Conservation (phyloP, 2,797 vertebrate species). For the Monodelphis domestica region DNA sequence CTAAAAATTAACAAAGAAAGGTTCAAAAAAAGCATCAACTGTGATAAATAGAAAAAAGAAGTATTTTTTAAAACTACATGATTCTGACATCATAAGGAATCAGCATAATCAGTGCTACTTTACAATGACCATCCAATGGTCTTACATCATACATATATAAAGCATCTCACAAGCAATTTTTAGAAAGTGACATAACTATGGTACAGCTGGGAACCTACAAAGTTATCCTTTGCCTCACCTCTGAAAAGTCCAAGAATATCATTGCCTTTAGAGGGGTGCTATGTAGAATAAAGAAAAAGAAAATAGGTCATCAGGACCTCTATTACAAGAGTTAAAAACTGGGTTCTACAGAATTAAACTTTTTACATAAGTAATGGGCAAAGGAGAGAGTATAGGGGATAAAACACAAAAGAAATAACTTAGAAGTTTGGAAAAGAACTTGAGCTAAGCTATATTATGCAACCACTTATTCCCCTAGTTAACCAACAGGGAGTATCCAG, state of each 20-base stretch:
- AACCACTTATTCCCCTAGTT: background rate
- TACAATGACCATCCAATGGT: slow-evolving; percentile 52
- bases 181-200: background rate
- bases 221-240: background rate
- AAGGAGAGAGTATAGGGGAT: background rate
- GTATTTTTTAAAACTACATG: slow-evolving; percentile 49
- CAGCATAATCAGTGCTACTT: slow-evolving; percentile 43
- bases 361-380: background rate
- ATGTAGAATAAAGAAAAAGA: background rate
- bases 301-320: background rate
- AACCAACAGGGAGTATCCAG: background rate
- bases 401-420: background rate
- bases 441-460: background rate
- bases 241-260: background rate
- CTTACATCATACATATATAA: slow-evolving; percentile 42
- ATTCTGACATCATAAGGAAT: slow-evolving; percentile 45
- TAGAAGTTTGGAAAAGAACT: background rate
- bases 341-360: background rate
- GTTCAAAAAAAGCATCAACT: slow-evolving; percentile 36
- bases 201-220: slow-evolving; percentile 43
- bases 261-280: background rate
- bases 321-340: background rate
- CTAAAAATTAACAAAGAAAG: slow-evolving; percentile 83
- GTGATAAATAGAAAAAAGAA: slow-evolving; percentile 33
- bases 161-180: slow-evolving; percentile 26